A percentile compares a stretch with the other conserved stretches of the same genome.
Evolutionary conservation across 2,888 invertebrate genomes (phyloP).

Genomic region (Drosophila cracens): DNA sequence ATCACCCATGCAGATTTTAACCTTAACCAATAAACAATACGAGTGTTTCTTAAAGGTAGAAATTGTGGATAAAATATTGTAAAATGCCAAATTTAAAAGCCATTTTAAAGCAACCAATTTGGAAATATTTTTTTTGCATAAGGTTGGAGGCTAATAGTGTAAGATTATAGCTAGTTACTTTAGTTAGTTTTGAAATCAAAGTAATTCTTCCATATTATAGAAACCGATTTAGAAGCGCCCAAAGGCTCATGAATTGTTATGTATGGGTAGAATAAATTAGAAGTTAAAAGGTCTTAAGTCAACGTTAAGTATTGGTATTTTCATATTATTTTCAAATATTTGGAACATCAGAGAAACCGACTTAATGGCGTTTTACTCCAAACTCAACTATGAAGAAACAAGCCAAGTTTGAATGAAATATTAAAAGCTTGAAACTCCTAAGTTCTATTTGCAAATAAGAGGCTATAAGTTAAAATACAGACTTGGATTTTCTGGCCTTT

Average conservation of each 20-base stretch:
- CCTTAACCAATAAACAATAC: background rate
- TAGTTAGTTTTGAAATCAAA: background rate
- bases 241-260: background rate
- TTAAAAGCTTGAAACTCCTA: background rate
- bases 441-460: background rate
- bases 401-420: background rate
- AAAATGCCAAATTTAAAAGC: background rate
- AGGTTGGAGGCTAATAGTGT: background rate
- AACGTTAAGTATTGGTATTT: background rate
- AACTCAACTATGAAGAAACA: background rate
- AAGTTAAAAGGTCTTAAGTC: background rate
- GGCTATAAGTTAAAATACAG: too few species aligned
- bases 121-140: background rate
- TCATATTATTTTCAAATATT: background rate
- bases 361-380: too few species aligned
- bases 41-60: background rate
- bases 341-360: background rate
- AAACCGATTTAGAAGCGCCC: background rate
- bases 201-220: background rate
- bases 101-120: background rate
- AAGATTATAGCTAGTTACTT: background rate
- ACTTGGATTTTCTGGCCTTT: background rate
- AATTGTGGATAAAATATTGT: background rate
- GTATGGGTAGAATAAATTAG: background rate
- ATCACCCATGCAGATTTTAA: slow-evolving; percentile 8